phyloP scores from a whole-genome alignment of 2,888 invertebrate species.

The Pomacea canaliculata region DNA sequence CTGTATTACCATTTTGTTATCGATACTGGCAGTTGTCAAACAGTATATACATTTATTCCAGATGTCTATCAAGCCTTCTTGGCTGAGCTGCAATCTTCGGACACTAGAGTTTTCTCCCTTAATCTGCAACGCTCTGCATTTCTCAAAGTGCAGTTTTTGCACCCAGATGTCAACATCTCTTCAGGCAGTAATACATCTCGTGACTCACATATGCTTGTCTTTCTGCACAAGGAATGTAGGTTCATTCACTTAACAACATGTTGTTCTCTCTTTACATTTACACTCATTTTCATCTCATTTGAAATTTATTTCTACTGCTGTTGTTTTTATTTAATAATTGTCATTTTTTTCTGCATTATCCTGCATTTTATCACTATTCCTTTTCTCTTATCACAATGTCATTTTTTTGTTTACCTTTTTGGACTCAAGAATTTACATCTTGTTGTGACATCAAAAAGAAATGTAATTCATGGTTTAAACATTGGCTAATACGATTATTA shows the following conservation, averaged over 20 bases:
- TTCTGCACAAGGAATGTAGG: constrained; percentile 65
- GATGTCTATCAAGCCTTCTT: constrained; percentile 58
- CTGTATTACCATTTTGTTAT: no score
- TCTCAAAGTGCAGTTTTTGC: constrained; percentile 64
- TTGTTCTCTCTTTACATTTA: neutral
- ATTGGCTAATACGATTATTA: no score
- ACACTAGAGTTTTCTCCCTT: constrained; percentile 59
- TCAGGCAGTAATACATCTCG: constrained; percentile 31
- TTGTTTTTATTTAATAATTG: neutral
- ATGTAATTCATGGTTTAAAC: no score
- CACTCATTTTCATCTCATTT: neutral
- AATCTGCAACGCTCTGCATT: constrained; percentile 58
- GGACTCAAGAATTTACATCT: no score
- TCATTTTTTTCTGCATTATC: no score
- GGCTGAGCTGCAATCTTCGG: constrained; percentile 57
- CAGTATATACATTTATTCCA: constrained; percentile 23
- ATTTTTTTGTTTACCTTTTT: no score
- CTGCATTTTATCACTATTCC: no score
- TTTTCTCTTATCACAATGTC: no score
- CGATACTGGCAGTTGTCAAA: no score
- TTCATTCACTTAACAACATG: neutral
- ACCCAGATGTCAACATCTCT: constrained; percentile 31
- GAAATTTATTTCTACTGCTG: neutral
- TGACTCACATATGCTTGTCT: constrained; percentile 60
- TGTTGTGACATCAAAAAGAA: no score